Evolutionary conservation across 2,797 vertebrate genomes (phyloP).

Genomic region (Dipus sagitta): DNA sequence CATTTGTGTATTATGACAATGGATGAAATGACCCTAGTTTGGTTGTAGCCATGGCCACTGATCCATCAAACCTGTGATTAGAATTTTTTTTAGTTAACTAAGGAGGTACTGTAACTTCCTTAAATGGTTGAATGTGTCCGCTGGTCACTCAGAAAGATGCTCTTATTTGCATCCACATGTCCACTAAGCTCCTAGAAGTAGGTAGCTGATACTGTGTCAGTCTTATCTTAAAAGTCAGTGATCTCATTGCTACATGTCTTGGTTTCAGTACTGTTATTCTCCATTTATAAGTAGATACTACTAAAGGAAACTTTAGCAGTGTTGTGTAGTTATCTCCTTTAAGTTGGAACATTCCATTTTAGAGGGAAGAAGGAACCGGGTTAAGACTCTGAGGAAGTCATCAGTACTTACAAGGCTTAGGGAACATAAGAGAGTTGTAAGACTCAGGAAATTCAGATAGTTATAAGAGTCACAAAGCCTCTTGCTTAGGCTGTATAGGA

Average conservation of each 20-base stretch:
- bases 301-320: too few relatives aligned
- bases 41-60: not conserved
- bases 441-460: too few relatives aligned
- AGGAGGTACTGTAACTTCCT: not conserved
- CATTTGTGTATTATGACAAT: not conserved
- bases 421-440: too few relatives aligned
- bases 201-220: not conserved
- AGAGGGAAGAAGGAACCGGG: too few relatives aligned
- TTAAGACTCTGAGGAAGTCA: too few relatives aligned
- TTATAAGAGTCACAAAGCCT: too few relatives aligned
- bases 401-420: too few relatives aligned
- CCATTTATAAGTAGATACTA: not conserved
- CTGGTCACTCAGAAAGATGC: not conserved
- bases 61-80: not conserved
- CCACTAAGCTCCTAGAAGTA: not conserved
- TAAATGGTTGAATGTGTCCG: too few relatives aligned
- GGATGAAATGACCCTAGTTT: not conserved
- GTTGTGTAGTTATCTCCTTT: not conserved
- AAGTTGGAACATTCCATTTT: not conserved
- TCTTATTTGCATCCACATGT: not conserved
- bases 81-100: not conserved
- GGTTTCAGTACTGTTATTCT: not conserved
- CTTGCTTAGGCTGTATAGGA: too few relatives aligned
- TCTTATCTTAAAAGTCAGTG: not conserved
- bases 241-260: not conserved